Evolutionary conservation across 1,140 invertebrate species (phyloP), one percentile per base, ranked within the genome.

Genomic region (Bradysia coprophila): DNA sequence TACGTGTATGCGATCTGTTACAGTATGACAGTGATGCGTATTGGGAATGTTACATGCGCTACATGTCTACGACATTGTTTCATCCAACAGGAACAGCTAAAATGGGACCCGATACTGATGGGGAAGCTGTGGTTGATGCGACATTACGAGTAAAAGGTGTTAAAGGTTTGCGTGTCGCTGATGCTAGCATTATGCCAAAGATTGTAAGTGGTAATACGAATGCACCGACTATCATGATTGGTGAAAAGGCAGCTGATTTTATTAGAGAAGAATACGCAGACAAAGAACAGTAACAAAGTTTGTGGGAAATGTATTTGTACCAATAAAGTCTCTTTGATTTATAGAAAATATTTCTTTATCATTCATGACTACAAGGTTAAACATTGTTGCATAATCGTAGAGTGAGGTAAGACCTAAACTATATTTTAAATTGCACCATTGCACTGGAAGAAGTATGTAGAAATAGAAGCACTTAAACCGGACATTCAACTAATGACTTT

Each of bases 1-100:
- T 83, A 41, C 80, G 78, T 1, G 79, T 78, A 8, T 88, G 83
- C 50, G n/a, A n/a, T n/a, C n/a, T n/a, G n/a, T n/a, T n/a, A n/a
- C n/a, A n/a, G n/a, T n/a, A n/a, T n/a, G n/a, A 71, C 66, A 45
- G 65, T 4, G 81, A 86, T 46, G 67, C 68, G n/a, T 88, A 85
- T 49, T 81, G 81, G 66, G 81, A 82, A 49, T 88, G 83, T 55
- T 74, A 81, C 52, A 79, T 83, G 9, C 62, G 81, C 20, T 78
- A 79, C 56, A 66, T 62, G 21, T 66, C 65, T 9, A 58, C 61
- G 20, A 65, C 64, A 1, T 55, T 68, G 22, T 60, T 49, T 41
- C 73, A 77, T 57, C 65, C 67, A 3, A 62, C 62, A 0, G 68
- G 73, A 20, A 74, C 73, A 0, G 72, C 70, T 47, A 73, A 70